Evolutionary conservation across 2,888 invertebrate genomes (phyloP).

Genomic region (Nasonia oneida): DNA sequence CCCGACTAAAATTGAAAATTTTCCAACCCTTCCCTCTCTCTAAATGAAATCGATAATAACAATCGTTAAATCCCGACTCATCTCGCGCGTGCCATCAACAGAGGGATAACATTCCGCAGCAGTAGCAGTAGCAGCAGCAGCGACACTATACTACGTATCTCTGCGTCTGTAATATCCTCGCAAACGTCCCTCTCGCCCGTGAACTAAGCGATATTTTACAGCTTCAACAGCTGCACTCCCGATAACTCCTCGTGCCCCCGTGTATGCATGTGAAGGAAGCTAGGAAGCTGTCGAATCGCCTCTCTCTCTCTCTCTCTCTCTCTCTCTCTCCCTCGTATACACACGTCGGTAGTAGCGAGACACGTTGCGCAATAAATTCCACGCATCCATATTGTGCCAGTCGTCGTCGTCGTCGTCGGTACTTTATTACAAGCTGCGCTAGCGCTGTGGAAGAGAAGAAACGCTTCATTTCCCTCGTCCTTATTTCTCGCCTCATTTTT

Average conservation of each 20-base stretch:
- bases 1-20: background rate
- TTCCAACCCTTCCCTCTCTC: background rate
- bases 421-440: background rate
- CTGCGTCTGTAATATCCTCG: background rate
- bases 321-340: too few species aligned
- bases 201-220: conserved; percentile 15
- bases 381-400: conserved; percentile 7
- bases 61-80: background rate
- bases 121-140: background rate
- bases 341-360: background rate
- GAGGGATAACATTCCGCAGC: background rate
- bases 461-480: background rate
- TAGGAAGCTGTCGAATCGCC: background rate
- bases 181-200: background rate
- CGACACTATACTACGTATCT: background rate
- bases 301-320: background rate
- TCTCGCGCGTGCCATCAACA: background rate
- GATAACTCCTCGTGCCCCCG: background rate
- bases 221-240: background rate
- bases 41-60: background rate
- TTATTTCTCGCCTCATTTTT: background rate
- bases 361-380: conserved; percentile 21
- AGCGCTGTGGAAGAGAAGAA: background rate
- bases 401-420: background rate
- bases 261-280: background rate